These are phyloP conservation scores for Homarus americanus DNA, from an alignment of 1,140 invertebrate genomes.

Conservation along the genomic window DNA sequence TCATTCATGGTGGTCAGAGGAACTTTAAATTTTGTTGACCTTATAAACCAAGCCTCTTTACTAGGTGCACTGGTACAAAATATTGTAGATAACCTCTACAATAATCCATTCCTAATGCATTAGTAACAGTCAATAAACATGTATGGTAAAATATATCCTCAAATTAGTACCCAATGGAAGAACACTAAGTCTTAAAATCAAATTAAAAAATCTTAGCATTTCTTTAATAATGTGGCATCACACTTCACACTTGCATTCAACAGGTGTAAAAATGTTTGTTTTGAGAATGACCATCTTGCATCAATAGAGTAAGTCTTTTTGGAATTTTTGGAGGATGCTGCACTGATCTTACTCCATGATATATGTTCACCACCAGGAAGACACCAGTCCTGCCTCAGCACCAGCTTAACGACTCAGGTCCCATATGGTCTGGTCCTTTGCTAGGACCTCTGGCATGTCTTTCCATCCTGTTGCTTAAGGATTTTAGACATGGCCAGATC, in stretches of 20 bases:
- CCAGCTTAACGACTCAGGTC: slow-evolving; percentile 44
- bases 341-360: neutral
- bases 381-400: slow-evolving; percentile 23
- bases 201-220: neutral
- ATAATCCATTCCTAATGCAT: slow-evolving; percentile 21
- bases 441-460: slow-evolving; percentile 24
- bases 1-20: neutral
- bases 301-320: neutral
- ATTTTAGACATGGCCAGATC: neutral
- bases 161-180: neutral
- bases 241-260: neutral
- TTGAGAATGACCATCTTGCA: neutral
- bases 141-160: slow-evolving; percentile 1
- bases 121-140: neutral
- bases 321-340: neutral
- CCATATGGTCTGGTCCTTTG: slow-evolving; percentile 24
- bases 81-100: neutral
- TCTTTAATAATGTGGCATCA: neutral
- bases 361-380: neutral
- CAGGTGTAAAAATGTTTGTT: neutral
- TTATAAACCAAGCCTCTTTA: slow-evolving; percentile 12
- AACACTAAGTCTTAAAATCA: neutral
- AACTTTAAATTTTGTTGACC: neutral
- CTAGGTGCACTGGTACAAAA: slow-evolving; percentile 18
- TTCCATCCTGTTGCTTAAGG: neutral